These are phyloP conservation scores for Charina bottae DNA, from an alignment of 2,113 vertebrate species.

Conservation along the genomic window DNA sequence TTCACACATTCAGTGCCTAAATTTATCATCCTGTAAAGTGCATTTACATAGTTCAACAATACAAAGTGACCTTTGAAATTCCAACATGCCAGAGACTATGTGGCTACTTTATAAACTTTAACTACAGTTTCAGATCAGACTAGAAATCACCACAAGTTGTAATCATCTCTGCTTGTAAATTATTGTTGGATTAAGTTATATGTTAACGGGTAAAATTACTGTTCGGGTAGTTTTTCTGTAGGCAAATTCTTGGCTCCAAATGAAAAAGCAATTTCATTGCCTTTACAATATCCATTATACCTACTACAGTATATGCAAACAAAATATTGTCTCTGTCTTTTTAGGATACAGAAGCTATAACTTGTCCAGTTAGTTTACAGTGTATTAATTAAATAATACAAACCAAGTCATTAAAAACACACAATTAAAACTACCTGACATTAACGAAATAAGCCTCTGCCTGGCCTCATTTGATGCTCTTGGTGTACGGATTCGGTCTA, in stretches of 20 bases:
- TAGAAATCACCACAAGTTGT: constrained; percentile 3
- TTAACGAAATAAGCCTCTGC: constrained; percentile 96
- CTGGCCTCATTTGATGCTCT: constrained; percentile 96
- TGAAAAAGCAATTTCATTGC: not conserved
- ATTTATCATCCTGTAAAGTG: not conserved
- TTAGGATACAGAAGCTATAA: not conserved
- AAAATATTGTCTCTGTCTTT: not conserved
- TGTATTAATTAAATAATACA: not conserved
- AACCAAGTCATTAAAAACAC: not conserved
- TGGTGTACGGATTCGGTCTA: constrained; percentile 95
- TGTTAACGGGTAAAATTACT: constrained; percentile 21
- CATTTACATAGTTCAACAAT: not conserved
- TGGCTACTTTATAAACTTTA: constrained; percentile 11
- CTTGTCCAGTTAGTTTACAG: not conserved
- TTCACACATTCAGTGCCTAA: not conserved
- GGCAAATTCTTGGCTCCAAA: not conserved
- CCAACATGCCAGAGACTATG: constrained; percentile 24
- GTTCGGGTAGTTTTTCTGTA: not conserved
- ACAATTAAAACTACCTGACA: constrained; percentile 85
- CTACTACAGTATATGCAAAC: not conserved
- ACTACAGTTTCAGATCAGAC: constrained; percentile 10
- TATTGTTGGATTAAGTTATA: constrained; percentile 24
- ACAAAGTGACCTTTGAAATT: constrained; percentile 38
- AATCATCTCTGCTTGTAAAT: constrained; percentile 15
- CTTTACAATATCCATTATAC: not conserved